phyloP scores from a whole-genome alignment of 2,888 invertebrate species.

The Alviniconcha strummeri region DNA sequence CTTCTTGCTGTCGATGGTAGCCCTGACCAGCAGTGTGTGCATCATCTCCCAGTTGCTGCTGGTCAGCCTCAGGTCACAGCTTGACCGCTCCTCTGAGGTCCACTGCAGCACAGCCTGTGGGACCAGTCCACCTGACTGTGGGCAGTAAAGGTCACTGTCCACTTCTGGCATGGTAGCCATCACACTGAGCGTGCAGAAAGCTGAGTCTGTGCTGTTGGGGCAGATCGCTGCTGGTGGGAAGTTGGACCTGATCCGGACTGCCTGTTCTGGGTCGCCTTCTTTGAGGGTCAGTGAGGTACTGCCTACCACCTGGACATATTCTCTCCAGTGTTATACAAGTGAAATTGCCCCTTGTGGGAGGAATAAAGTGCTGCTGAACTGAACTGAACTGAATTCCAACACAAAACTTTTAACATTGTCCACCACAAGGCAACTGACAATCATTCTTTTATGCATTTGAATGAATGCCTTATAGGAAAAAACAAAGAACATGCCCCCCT shows the following conservation, averaged over 20 bases:
- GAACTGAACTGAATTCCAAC: too few species aligned
- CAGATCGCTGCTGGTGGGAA: conserved; percentile 52
- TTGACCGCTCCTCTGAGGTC: background rate
- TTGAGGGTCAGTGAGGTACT: conserved; percentile 38
- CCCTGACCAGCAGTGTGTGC: conserved; percentile 45
- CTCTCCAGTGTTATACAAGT: too few species aligned
- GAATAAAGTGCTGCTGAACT: too few species aligned
- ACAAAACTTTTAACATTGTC: too few species aligned
- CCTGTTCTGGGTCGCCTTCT: conserved; percentile 48
- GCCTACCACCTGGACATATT: conserved; percentile 33
- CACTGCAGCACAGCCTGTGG: conserved; percentile 44
- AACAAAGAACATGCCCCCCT: too few species aligned
- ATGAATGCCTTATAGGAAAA: too few species aligned
- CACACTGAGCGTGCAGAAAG: conserved; percentile 32
- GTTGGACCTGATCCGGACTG: conserved; percentile 42
- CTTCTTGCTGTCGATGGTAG: conserved; percentile 49
- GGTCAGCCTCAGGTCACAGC: conserved; percentile 46
- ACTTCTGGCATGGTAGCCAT: conserved; percentile 20
- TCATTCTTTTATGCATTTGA: too few species aligned
- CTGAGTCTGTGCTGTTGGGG: conserved; percentile 30
- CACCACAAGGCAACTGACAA: too few species aligned
- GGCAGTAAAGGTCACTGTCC: conserved; percentile 36
- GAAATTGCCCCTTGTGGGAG: too few species aligned
- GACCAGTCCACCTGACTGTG: conserved; percentile 29
- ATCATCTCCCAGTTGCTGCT: conserved; percentile 46